phyloP scores from a whole-genome alignment of 2,888 invertebrate genomes.

The Drosophila mettleri region DNA sequence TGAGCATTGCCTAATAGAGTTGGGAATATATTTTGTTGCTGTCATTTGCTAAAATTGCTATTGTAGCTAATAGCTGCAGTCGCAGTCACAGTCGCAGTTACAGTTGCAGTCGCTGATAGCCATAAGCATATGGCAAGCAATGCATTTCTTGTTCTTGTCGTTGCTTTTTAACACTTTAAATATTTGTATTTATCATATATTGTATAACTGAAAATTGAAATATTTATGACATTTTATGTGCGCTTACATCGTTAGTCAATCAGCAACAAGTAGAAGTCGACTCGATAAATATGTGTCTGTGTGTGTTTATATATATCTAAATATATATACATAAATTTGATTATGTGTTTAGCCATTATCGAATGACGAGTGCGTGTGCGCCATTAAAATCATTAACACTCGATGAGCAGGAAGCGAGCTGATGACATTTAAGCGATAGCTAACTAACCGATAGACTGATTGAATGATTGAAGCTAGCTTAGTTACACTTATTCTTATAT shows the following conservation, averaged over 20 bases:
- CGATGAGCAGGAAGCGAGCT: neutral
- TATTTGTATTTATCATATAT: conserved; percentile 62
- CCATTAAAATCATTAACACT: conserved; percentile 66
- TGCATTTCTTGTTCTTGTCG: too few species aligned
- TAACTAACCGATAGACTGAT: neutral
- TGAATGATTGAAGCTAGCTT: neutral
- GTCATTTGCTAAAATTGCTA: conserved; percentile 55
- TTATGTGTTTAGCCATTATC: conserved; percentile 1
- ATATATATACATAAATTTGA: neutral
- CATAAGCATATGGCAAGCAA: neutral
- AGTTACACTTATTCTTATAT: neutral
- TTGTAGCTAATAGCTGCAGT: conserved; percentile 17
- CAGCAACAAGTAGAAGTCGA: conserved; percentile 34
- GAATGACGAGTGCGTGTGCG: neutral
- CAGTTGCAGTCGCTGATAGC: neutral
- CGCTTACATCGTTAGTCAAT: conserved; percentile 65
- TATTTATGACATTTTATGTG: conserved; percentile 56
- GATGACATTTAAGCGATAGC: conserved; percentile 12
- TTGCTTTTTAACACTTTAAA: conserved; percentile 2
- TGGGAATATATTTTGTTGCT: conserved; percentile 31
- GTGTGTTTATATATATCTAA: neutral
- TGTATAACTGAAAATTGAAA: conserved; percentile 55
- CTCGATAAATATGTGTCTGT: conserved; percentile 37
- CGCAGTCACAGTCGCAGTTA: neutral
- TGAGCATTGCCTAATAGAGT: conserved; percentile 72